Conservation (phyloP, 2,797 vertebrate species). For the Anguilla obscura region DNA sequence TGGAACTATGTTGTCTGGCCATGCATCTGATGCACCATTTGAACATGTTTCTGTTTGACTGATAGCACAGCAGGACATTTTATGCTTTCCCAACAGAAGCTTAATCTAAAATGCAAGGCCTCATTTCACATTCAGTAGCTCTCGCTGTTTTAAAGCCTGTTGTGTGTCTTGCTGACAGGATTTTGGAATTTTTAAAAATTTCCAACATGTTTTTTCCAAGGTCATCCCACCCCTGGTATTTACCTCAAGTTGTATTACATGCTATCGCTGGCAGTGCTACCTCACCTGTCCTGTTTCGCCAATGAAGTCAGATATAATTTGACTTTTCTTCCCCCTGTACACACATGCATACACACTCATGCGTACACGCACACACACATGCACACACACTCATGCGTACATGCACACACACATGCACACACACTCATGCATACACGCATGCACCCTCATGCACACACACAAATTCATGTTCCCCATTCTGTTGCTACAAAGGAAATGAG, state of each 20-base stretch:
- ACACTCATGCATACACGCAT: too few species aligned
- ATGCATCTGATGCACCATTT: neutral
- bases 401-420: too few species aligned
- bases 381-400: too few species aligned
- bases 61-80: neutral
- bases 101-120: neutral
- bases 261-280: neutral
- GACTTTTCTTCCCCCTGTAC: neutral
- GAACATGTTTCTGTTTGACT: neutral
- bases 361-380: too few species aligned
- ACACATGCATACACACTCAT: neutral
- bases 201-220: conserved; percentile 3
- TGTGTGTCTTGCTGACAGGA: neutral
- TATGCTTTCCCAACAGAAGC: neutral
- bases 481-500: conserved; percentile 9
- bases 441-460: neutral
- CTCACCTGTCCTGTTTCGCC: neutral
- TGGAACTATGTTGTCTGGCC: neutral
- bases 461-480: neutral
- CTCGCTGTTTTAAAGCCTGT: neutral
- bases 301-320: neutral
- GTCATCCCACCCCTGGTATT: neutral
- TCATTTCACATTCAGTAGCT: conserved; percentile 20
- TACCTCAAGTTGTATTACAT: neutral
- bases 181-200: conserved; percentile 14